Conservation (phyloP, 2,113 vertebrate species). For the Trochalopteron elliotii region DNA sequence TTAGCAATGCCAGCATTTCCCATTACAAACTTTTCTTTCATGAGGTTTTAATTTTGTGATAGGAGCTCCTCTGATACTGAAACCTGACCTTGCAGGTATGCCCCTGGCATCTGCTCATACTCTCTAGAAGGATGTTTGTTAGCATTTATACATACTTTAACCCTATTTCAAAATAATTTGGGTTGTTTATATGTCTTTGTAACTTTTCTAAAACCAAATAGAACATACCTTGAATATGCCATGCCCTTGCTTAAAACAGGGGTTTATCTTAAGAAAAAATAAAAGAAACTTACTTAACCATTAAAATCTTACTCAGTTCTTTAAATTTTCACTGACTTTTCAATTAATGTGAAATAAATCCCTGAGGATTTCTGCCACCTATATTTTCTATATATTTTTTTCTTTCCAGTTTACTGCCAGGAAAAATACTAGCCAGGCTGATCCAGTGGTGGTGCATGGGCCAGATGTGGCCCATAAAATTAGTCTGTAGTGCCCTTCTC, state of each 20-base stretch:
- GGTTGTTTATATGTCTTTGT: background rate
- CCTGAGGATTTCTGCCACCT: background rate
- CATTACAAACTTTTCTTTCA: conserved; percentile 61
- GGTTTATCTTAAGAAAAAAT: background rate
- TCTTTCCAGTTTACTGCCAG: background rate
- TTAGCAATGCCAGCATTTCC: conserved; percentile 49
- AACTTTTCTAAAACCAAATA: background rate
- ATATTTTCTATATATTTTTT: background rate
- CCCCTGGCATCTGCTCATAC: background rate
- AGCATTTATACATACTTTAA: background rate
- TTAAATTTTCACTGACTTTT: background rate
- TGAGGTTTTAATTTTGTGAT: conserved; percentile 56
- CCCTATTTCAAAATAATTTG: background rate
- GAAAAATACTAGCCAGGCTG: background rate
- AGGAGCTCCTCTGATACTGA: conserved; percentile 27
- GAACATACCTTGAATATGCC: background rate
- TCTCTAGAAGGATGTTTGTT: background rate
- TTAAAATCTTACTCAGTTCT: background rate
- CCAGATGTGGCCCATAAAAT: background rate
- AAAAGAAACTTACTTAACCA: background rate
- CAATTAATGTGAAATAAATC: background rate
- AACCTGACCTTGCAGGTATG: conserved; percentile 46
- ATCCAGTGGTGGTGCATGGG: background rate
- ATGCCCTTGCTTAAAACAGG: background rate
- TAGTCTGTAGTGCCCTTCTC: background rate